Percentiles rank a stretch among this genome's conserved stretches.
Evolutionary conservation across 2,797 vertebrate species (phyloP).

Genomic region (Typhlichthys subterraneus): DNA sequence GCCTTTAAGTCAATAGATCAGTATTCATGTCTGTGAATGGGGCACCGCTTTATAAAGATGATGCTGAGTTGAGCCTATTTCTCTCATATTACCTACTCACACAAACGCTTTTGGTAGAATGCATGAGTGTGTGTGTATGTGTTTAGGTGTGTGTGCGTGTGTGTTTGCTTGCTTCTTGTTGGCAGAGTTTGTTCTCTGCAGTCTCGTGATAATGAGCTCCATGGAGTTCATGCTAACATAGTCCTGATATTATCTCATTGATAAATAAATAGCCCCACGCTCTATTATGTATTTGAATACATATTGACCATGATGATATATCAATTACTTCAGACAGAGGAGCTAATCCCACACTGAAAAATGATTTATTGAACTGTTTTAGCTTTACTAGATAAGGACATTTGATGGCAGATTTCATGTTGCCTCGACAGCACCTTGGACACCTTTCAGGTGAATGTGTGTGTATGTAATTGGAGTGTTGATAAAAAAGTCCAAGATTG

Average conservation of each 20-base stretch:
- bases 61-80: too few relatives aligned
- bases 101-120: background rate
- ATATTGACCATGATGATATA: too few relatives aligned
- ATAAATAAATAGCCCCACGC: slow-evolving; percentile 32
- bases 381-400: too few relatives aligned
- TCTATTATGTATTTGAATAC: slow-evolving; percentile 10
- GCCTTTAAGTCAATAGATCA: too few relatives aligned
- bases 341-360: too few relatives aligned
- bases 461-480: background rate
- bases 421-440: background rate
- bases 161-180: slow-evolving; percentile 48
- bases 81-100: too few relatives aligned
- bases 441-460: background rate
- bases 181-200: slow-evolving; percentile 44
- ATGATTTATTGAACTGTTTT: too few relatives aligned
- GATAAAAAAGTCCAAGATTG: background rate
- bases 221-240: slow-evolving; percentile 54
- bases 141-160: slow-evolving; percentile 1
- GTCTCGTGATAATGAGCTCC: slow-evolving; percentile 64
- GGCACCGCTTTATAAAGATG: too few relatives aligned
- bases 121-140: background rate
- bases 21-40: too few relatives aligned
- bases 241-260: slow-evolving; percentile 50
- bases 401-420: too few relatives aligned
- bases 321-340: too few relatives aligned